Base-by-base conservation (phyloP, 2,797 vertebrate species). In the Takifugu rubripes region DNA sequence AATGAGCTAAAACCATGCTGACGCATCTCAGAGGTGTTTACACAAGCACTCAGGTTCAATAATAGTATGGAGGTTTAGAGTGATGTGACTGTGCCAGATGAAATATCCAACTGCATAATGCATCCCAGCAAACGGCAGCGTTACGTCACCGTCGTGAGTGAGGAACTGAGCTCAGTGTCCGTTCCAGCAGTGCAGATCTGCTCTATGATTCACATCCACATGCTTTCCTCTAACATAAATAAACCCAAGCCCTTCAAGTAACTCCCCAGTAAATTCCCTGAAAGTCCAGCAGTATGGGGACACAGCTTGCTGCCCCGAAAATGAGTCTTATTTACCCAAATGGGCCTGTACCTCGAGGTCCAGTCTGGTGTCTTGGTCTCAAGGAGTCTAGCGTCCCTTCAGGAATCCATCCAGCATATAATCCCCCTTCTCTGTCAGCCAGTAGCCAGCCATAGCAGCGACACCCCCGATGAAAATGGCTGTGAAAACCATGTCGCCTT, bases 401-500 rank as follows among this genome's bases (percentile, higher is more conserved):
- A 98, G 91, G 81, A 98, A 93, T 53, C 95, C 94, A 0, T 98
- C 95, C 2, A 99, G 90, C 86, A 97, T 92, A 0, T 92, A 91
- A 82, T 98, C 97, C 1, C 95, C 95, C 62, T 95, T 96, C 74
- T 99, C 97, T 0, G 96, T 96, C 57, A 99, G 88, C 97, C 97
- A 99, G 86, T 99, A 99, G 57, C 97, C 97, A 0, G 96, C 96
- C 94, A 98, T 99, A 46, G 97, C 97, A 0, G 97, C 97, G 66
- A 98, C 91, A 0, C 95, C 97, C 0, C 97, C 97, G 0, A 99
- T 99, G 83, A 99, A 98, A 86, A 99, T 97, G 75, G 97, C 96
- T 0, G 97, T 99, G 71, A 98, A 99, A 59, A 98, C 97, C 94
- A 99, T 94, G 89, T 99, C 96, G 0, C 97, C 97, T 84, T 98